phyloP scores from a whole-genome alignment of 2,888 invertebrate species.

The Drosophila meridionalis region DNA sequence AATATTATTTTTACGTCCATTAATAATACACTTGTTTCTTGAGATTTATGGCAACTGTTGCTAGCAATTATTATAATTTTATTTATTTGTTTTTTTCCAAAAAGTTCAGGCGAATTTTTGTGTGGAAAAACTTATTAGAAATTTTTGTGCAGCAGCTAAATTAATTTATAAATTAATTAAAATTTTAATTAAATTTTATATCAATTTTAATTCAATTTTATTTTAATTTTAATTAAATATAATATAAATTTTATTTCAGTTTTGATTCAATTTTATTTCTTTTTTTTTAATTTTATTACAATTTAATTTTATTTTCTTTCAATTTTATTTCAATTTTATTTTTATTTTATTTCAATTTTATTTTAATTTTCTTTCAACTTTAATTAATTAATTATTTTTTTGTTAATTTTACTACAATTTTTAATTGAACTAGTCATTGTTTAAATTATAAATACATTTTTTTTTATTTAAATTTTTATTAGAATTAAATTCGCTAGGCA shows the following conservation, averaged over 20 bases:
- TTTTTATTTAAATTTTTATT: not conserved
- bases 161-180: constrained; percentile 3
- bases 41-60: constrained; percentile 26
- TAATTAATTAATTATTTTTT: not conserved
- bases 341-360: not conserved
- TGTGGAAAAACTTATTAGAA: constrained; percentile 3
- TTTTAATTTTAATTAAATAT: not conserved
- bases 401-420: constrained; percentile 16
- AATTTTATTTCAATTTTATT: not conserved
- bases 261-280: not conserved
- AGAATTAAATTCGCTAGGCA: constrained; percentile 21
- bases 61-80: constrained; percentile 9
- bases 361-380: no score
- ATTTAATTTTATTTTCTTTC: not conserved
- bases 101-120: not conserved
- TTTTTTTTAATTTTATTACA: not conserved
- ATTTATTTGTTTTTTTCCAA: not conserved
- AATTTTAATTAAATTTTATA: not conserved
- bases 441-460: not conserved
- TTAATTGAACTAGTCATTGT: constrained; percentile 23
- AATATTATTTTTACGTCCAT: constrained; percentile 3
- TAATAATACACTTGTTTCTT: constrained; percentile 28
- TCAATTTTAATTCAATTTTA: not conserved
- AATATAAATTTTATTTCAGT: not conserved
- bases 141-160: constrained; percentile 16